Base-by-base conservation (phyloP, 2,888 invertebrate species). In the Charanyca ferruginea region DNA sequence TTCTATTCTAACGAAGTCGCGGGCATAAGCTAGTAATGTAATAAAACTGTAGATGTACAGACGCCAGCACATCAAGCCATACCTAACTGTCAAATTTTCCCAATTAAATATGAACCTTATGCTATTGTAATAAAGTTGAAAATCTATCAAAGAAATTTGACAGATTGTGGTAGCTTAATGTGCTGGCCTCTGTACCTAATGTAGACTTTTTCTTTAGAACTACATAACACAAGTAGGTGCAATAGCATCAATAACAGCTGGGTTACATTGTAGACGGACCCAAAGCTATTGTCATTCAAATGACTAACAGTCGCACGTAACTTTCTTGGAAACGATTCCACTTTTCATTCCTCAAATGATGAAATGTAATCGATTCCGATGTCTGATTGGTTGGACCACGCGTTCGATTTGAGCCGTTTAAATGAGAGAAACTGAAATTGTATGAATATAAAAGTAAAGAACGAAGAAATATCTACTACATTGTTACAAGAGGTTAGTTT, bases 281-380 rank as follows among this genome's bases (percentile, higher is more conserved):
- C 16, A 44, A 71, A 22, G 53, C 66, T 71, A 51, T 77, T 71
- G 53, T 73, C 25, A 55, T 51, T 51, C 48, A 72, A 63, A 77
- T 64, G 38, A 72, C 51, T 73, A 22, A n/a, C 54, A 47, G 45
- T 54, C 22, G 32, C 73, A 73, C 54, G 73, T 54, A 64, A 73
- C 28, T 49, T 77, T 61, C 62, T 72, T 11, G 23, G 59, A 77
- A 72, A 41, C 73, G 51, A 73, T 64, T 72, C 35, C 20, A 54
- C 35, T 59, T 72, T 58, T 75, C 49, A 47, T 52, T 78, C 38
- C 55, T 44, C 53, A 57, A 71, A 55, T 49, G 58, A 54, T 44
- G 23, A 48, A 58, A 62, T 62, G 53, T 61, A 77, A 74, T 74
- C 61, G 67, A 78, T 73, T 73, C 8, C 18, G 44, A 59, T n/a